phyloP scores from a whole-genome alignment of 2,888 invertebrate genomes.

The Nebria salina region DNA sequence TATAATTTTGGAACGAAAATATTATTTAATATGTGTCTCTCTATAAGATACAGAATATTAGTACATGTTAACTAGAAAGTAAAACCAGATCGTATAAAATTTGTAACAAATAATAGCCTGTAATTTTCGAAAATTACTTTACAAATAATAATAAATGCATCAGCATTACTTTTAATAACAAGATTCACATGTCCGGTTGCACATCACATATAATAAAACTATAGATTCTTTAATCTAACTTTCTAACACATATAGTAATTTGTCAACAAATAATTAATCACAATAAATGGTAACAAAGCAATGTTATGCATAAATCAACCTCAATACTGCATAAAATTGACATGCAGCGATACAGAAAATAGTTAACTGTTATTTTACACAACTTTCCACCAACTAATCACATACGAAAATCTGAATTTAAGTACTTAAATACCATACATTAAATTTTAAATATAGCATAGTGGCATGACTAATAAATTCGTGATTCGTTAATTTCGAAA shows the following conservation, averaged over 20 bases:
- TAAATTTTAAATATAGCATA: slow-evolving; percentile 33
- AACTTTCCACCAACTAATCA: slow-evolving; percentile 25
- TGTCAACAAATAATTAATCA: slow-evolving; percentile 11
- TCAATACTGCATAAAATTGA: slow-evolving; percentile 29
- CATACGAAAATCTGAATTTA: slow-evolving; percentile 34
- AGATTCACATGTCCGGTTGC: slow-evolving; percentile 40
- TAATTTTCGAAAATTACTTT: background rate
- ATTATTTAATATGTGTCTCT: too few relatives aligned
- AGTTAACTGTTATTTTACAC: slow-evolving; percentile 19
- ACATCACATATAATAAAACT: slow-evolving; percentile 31
- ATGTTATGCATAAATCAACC: slow-evolving; percentile 24
- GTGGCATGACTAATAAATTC: slow-evolving; percentile 35
- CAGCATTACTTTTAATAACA: background rate
- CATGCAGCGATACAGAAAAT: slow-evolving; percentile 31
- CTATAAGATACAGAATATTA: too few relatives aligned
- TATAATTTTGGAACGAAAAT: too few relatives aligned
- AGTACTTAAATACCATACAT: slow-evolving; percentile 17
- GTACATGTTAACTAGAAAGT: too few relatives aligned
- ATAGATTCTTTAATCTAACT: slow-evolving; percentile 32
- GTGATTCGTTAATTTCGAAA: slow-evolving; percentile 36
- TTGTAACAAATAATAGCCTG: background rate
- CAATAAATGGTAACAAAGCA: slow-evolving; percentile 22
- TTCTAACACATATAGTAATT: slow-evolving; percentile 30
- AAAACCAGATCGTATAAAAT: background rate
- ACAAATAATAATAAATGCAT: background rate